Evolutionary conservation across 2,888 invertebrate species (phyloP), one percentile per base, ranked within the genome.

Genomic region (Phragmatobia fuliginosa): DNA sequence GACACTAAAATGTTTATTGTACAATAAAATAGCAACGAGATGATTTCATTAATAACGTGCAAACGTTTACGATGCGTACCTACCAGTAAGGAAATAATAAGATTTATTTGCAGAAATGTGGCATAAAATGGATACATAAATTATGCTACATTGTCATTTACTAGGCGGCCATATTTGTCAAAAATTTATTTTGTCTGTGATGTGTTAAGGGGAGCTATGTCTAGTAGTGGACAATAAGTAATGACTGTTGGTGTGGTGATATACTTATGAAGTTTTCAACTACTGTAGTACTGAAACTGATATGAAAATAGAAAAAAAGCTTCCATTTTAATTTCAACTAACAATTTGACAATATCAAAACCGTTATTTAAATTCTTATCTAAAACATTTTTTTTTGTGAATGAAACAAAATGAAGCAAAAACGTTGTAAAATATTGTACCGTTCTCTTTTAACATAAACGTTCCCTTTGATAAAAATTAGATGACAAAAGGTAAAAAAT

Each of bases 1-100:
- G 77, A 85, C 84, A 87, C 69, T 88, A 87, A 90, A 88, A 87
- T 88, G 77, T 90, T 91, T 90, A 91, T 87, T 84, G 87, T 82
- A 87, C 84, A 83, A 88, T 91, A 91, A 91, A 91, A 87, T 85
- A 85, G 81, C 76, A 85, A 83, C 81, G 82, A 85, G 82, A 88
- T 88, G 78, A 88, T 89, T 89, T 87, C 83, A 87, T 88, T 88
- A 88, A 83, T 87, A 86, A 83, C 82, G 77, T 83, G 81, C 78
- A 75, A 77, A 84, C 75, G 68, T 88, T 88, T 90, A 88, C 82
- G 85, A 86, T 32, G 62, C 74, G 77, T 49, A 74, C 71, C 14
- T 52, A 45, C 67, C 77, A 74, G 75, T 74, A 71, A 71, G 69
- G 72, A 74, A 79, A 81, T 41, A 67, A 49, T 61, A 60, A 49